Evolutionary conservation across 2,113 vertebrate species (phyloP).

Genomic region (Phocoena phocoena): DNA sequence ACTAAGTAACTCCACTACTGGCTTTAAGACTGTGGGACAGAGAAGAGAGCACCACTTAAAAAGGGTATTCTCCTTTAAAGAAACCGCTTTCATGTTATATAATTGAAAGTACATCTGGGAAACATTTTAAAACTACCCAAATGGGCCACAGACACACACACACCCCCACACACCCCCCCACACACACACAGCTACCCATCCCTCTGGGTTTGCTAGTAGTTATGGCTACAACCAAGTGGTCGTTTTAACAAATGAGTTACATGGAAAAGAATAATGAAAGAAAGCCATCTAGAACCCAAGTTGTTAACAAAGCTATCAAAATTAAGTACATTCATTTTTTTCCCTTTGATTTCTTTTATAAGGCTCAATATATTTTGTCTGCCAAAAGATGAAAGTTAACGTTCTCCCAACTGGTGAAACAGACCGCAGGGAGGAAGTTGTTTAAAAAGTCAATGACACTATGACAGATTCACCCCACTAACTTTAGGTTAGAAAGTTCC

Average conservation of each 20-base stretch:
- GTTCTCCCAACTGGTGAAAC: not conserved
- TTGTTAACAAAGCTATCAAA: not conserved
- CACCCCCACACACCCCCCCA: not conserved
- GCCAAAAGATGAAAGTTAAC: not conserved
- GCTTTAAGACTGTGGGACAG: conserved; percentile 90
- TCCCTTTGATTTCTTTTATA: not conserved
- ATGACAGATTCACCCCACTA: not conserved
- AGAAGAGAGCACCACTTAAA: conserved; percentile 61
- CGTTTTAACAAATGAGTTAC: not conserved
- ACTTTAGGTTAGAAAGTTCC: not conserved
- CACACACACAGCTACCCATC: not conserved
- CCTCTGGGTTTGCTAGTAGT: not conserved
- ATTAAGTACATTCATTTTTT: not conserved
- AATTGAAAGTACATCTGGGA: not conserved
- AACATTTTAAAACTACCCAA: conserved; percentile 55
- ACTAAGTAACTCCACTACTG: conserved; percentile 95
- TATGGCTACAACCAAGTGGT: not conserved
- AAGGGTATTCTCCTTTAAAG: not conserved
- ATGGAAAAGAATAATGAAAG: not conserved
- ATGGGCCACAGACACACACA: not conserved
- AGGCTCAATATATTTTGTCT: not conserved
- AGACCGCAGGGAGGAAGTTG: not conserved
- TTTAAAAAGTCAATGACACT: not conserved
- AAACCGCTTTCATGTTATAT: not conserved
- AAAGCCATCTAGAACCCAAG: not conserved